Evolutionary conservation across 2,888 invertebrate genomes (phyloP).

Genomic region (Branchellion lobata): DNA sequence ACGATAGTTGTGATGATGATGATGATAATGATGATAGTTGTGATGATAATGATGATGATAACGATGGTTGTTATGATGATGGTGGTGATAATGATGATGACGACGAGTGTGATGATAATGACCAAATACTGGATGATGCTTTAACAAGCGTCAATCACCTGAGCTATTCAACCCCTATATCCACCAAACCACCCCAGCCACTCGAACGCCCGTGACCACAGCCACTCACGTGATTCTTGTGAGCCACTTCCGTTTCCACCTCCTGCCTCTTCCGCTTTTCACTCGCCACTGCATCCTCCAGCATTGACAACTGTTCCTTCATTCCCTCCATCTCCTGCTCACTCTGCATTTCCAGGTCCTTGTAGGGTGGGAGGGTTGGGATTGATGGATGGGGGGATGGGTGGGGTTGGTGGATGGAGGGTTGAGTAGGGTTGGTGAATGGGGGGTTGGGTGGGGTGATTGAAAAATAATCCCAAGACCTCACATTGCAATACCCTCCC

Average conservation of each 20-base stretch:
- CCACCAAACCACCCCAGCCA: no score
- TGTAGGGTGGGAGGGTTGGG: constrained; percentile 32
- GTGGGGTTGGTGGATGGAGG: neutral
- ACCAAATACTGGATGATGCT: no score
- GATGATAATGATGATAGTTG: neutral
- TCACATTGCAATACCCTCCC: neutral
- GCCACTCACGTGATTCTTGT: constrained; percentile 62
- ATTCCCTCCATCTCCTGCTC: constrained; percentile 63
- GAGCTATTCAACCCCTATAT: no score
- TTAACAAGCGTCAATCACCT: no score
- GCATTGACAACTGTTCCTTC: constrained; percentile 62
- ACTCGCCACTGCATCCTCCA: constrained; percentile 65
- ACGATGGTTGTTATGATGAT: neutral
- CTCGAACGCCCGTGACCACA: neutral
- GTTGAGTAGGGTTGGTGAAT: neutral
- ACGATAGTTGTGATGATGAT: no score
- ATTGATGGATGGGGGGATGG: neutral
- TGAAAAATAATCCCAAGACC: neutral
- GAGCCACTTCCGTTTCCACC: constrained; percentile 63
- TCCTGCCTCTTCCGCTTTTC: constrained; percentile 62
- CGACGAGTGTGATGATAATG: no score
- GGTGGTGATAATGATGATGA: neutral
- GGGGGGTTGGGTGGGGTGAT: neutral
- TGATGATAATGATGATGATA: neutral
- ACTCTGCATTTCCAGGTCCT: constrained; percentile 64